Percentiles rank a stretch among this genome's conserved stretches.
These are phyloP conservation scores for Panulirus ornatus DNA, from an alignment of 1,140 invertebrate genomes.

Conservation along the genomic window DNA sequence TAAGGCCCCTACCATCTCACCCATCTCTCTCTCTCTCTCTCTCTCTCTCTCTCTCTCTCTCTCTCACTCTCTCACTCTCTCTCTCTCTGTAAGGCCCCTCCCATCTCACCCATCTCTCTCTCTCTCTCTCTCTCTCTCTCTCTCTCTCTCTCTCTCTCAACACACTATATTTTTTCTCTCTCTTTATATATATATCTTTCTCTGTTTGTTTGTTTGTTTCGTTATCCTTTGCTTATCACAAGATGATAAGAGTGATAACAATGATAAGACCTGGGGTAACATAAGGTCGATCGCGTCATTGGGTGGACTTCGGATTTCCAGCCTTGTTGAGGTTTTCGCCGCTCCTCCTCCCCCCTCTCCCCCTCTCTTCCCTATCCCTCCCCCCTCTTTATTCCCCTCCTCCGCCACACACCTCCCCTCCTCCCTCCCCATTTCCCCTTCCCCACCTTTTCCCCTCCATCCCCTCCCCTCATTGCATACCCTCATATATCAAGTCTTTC, in stretches of 20 bases:
- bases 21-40: slow-evolving; percentile 7
- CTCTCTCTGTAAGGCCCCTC: neutral
- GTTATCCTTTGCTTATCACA: neutral
- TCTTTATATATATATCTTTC: neutral
- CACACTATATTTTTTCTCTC: neutral
- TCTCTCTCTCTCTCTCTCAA: neutral
- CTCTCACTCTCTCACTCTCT: neutral
- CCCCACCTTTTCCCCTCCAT: neutral
- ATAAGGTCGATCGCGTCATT: too few relatives aligned
- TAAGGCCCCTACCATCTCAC: too few relatives aligned
- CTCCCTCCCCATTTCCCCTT: neutral
- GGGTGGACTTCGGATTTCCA: too few relatives aligned
- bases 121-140: neutral
- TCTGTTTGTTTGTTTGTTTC: neutral
- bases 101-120: neutral
- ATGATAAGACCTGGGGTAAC: too few relatives aligned
- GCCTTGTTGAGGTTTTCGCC: too few relatives aligned
- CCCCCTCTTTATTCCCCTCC: neutral
- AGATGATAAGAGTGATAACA: too few relatives aligned
- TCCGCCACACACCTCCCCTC: neutral
- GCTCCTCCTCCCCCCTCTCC: neutral
- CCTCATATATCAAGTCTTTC: too few relatives aligned
- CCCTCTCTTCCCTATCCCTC: neutral
- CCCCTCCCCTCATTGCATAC: neutral
- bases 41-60: slow-evolving; percentile 7